Evolutionary conservation across 2,113 vertebrate species (phyloP), one percentile per base, ranked within the genome.

Genomic region (Osmerus eperlanus): DNA sequence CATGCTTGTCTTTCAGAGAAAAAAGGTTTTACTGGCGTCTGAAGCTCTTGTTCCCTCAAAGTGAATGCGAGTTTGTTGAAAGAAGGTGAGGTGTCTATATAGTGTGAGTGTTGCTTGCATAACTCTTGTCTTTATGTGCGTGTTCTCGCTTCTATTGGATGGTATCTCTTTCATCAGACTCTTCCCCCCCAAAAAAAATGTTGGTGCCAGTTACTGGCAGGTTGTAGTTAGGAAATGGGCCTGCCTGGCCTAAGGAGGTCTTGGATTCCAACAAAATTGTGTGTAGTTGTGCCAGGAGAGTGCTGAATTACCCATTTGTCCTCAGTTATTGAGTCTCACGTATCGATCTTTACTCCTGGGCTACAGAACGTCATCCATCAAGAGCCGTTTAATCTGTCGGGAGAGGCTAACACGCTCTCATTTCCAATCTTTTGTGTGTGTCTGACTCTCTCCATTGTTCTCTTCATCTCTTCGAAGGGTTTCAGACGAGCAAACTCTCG

Each of bases 11-110:
- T 8, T 84, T 76, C 78, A 99, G 97, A 78, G 94, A 95, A 62
- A 90, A 89, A n/a, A 88, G 80, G 65, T 95, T 99, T 85, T 92
- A 92, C 83, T 99, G 97, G 97, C 95, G 96, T 74, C 78, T 99
- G 88, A 97, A 97, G 88, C 93, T 99, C 2, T 0, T 93, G 0
- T 99, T 99, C 88, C 95, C 94, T 73, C 95, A 98, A 75, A 94
- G 94, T 89, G 82, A 80, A 58, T 91, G 94, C 6, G 93, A 94
- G 79, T 98, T 95, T 68, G 83, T 83, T 79, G 91, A 94, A 78
- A 95, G 92, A 90, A 92, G 97, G 97, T 98, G 91, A 83, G 81
- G 82, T 25, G 12, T 28, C n/a, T 71, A 13, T 0, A 2, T 47
- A 3, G 9, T 3, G n/a, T 16, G 56, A 15, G 41, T 47, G 41